Base-by-base conservation (phyloP, 2,888 invertebrate genomes). In the Pomacea canaliculata region DNA sequence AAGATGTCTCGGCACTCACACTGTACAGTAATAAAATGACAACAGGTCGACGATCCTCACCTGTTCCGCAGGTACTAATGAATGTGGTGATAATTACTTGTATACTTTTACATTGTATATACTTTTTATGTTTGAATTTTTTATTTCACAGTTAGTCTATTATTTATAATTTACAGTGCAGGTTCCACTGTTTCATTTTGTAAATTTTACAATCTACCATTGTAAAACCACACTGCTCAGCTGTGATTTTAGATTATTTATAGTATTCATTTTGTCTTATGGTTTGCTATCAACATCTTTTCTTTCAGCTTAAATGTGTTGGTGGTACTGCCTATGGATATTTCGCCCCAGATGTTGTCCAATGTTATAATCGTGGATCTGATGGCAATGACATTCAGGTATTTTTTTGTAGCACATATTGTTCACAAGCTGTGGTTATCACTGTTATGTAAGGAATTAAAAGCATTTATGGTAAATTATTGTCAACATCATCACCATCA, bases 361-460 rank as follows among this genome's bases (percentile, higher is more conserved):
- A 93, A 86, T 93, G 93, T 85, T 90, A 91, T 79, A 93, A 93
- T 85, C 86, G 90, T 80, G 93, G 93, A 0, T 91, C 86, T 71
- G 93, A 93, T 88, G 93, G 93, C 3, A 77, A 84, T 73, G 92
- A 92, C 85, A 90, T 92, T 56, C 92, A 92, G 89, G 92, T 92
- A 83, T n/a, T n/a, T 63, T 23, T 63, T 2, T 63, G 8, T 2
- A 1, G 2, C 27, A 63, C 10, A 19, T n/a, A n/a, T n/a, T n/a
- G n/a, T 23, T 63, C 27, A 16, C 19, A 63, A 7, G 10, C 63
- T 63, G 63, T 12, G 1, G 10, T 63, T 12, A 63, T 63, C 7
- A 19, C 63, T 63, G 3, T 63, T 63, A 18, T 67, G 37, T 37
- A 37, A 37, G 5, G 3, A 37, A 37, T 37, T 37, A 37, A 1